Conservation (phyloP, 2,797 vertebrate genomes). For the Rhodeus uyekii region DNA sequence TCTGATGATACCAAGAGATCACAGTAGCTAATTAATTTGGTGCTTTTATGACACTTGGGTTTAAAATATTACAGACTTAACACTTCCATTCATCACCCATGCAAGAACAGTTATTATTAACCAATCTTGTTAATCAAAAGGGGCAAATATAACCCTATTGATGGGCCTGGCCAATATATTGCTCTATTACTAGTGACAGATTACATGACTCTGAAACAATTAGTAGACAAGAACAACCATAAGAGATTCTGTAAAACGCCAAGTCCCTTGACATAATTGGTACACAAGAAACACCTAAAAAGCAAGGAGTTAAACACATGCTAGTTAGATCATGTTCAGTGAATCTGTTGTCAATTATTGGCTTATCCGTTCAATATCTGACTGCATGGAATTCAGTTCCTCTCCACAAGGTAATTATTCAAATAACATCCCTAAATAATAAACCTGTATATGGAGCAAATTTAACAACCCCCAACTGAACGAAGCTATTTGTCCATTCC, state of each 20-base stretch:
- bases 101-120: neutral
- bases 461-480: neutral
- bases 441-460: neutral
- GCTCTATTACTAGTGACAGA: neutral
- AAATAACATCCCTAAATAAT: constrained; percentile 3
- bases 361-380: neutral
- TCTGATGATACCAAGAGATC: neutral
- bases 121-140: neutral
- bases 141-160: neutral
- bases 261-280: neutral
- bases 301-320: neutral
- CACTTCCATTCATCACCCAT: no score
- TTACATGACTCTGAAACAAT: neutral
- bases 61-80: no score
- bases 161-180: neutral
- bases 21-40: neutral
- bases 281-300: neutral
- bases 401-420: neutral
- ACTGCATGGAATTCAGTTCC: neutral
- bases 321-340: neutral
- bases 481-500: neutral
- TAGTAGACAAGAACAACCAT: neutral
- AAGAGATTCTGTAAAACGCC: neutral
- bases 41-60: no score
- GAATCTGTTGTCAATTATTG: constrained; percentile 11